Evolutionary conservation across 2,113 vertebrate genomes (phyloP).

Genomic region (Lipotes vexillifer): DNA sequence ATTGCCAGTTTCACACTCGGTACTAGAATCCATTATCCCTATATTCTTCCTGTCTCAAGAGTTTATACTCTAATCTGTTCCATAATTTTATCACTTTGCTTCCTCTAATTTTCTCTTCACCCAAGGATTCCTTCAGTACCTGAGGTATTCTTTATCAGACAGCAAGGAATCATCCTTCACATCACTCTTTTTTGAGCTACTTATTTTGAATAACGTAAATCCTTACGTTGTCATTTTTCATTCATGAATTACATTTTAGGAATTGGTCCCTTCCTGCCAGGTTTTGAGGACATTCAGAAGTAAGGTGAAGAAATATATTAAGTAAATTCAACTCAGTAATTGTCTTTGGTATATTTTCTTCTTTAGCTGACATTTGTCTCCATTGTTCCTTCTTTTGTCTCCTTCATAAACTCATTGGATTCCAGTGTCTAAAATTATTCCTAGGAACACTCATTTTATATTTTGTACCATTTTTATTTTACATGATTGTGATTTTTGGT

Average conservation of each 20-base stretch:
- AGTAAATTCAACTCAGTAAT: neutral
- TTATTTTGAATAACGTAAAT: neutral
- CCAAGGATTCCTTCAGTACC: neutral
- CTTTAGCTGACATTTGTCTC: neutral
- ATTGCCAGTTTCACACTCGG: neutral
- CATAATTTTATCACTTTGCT: neutral
- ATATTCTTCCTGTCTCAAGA: neutral
- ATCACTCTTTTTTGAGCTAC: neutral
- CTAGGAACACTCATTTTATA: neutral
- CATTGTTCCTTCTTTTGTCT: neutral
- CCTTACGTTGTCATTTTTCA: neutral
- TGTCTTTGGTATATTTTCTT: neutral
- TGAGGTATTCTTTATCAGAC: neutral
- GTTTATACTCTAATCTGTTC: neutral
- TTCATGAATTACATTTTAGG: neutral
- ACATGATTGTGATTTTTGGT: neutral
- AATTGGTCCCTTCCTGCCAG: neutral
- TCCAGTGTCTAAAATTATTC: neutral
- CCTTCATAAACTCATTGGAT: neutral
- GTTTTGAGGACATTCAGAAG: neutral
- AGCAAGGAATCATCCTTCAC: neutral
- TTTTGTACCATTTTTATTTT: neutral
- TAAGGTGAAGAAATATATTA: neutral
- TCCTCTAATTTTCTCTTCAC: neutral
- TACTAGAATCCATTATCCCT: neutral